Base-by-base conservation (phyloP, 2,113 vertebrate species). In the Pionites leucogaster region DNA sequence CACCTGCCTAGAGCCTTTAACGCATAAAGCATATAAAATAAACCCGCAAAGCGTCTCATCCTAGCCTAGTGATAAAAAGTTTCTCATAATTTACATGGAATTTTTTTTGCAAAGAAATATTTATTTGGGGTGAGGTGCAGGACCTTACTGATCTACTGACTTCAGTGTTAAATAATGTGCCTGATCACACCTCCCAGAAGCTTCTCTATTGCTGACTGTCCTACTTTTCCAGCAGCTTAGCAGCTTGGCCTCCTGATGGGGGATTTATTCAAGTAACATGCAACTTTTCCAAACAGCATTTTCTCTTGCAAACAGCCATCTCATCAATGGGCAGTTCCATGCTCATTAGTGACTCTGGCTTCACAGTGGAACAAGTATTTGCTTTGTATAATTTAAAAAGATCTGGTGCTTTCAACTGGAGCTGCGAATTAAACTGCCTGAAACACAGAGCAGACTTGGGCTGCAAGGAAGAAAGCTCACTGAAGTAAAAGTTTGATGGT, bases 141-240 rank as follows among this genome's bases (percentile, higher is more conserved):
- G 13, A 4, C 60, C 27, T 29, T 82, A 33, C 35, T 69, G 41
- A 57, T 81, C 68, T 49, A 28, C 41, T 79, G 64, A 59, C 7
- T 72, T 69, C 2, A 11, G 9, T 24, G 35, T 46, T 59, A 84
- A 52, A 65, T 35, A 72, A 65, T 78, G 60, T 94, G 41, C 64
- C 50, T 74, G 65, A 72, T 78, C 52, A 39, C 28, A 22, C 65
- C 35, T 89, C 57, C 59, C n/a, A 14, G 47, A 80, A 71, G 57
- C 81, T 93, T 23, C 55, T 83, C 87, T 93, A 7, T 77, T 44
- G 27, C 59, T 23, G 76, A 90, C 72, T 86, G 90, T 72, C 82
- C 74, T 76, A 57, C 55, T 96, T 96, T 84, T 75, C 53, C 57
- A 57, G 88, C 84, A 95, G 86, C 84, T 85, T 29, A 57, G 88